phyloP scores from a whole-genome alignment of 2,113 vertebrate species.

The Epinephelus lanceolatus region DNA sequence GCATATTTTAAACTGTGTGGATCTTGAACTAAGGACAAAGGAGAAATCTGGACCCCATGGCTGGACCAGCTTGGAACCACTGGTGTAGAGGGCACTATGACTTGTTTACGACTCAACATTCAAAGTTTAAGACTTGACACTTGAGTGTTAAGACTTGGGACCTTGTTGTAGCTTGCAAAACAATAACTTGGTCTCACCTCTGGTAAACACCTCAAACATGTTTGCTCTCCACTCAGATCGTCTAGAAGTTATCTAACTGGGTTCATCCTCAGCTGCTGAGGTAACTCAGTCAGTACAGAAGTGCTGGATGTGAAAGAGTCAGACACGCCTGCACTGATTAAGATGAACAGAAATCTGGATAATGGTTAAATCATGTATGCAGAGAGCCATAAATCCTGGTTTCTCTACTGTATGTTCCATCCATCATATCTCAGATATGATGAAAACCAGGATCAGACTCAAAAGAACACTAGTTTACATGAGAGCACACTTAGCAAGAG shows the following conservation, averaged over 20 bases:
- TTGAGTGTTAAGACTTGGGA: no score
- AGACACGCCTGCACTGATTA: neutral
- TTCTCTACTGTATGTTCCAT: neutral
- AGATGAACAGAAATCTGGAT: neutral
- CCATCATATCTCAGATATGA: neutral
- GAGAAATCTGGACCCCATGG: no score
- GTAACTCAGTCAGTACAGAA: neutral
- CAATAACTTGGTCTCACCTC: no score
- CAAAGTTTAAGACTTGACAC: no score
- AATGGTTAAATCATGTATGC: slow-evolving; percentile 12
- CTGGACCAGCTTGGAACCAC: no score
- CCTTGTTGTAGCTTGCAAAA: no score
- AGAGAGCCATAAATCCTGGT: neutral
- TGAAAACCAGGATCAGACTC: neutral
- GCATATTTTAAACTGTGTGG: no score
- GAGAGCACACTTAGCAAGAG: slow-evolving; percentile 3
- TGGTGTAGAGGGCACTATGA: no score
- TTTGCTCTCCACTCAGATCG: neutral
- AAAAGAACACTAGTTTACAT: slow-evolving; percentile 4
- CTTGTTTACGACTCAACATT: no score
- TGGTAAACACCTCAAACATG: no score
- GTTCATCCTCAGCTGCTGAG: neutral
- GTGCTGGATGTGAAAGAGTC: neutral
- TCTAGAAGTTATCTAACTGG: neutral
- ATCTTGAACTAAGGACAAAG: no score